phyloP scores from a whole-genome alignment of 2,113 vertebrate species.

The Rhinoderma darwinii region DNA sequence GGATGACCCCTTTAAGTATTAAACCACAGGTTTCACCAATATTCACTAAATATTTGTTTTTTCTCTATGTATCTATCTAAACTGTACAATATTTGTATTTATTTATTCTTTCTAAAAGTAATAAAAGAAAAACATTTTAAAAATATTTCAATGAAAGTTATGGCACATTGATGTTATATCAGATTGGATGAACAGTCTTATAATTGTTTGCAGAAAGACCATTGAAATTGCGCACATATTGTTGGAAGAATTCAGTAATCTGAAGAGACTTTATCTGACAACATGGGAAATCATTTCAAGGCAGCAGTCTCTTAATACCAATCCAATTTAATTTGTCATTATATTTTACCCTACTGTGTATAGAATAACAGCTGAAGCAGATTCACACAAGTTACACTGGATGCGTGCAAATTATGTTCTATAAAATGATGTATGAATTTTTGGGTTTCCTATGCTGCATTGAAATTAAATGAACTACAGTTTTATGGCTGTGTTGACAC shows the following conservation, averaged over 20 bases:
- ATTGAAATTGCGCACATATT: slow-evolving; percentile 50
- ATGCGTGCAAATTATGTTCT: neutral
- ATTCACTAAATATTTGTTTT: too few species aligned
- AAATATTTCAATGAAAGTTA: neutral
- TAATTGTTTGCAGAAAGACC: neutral
- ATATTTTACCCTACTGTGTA: slow-evolving; percentile 5
- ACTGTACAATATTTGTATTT: neutral
- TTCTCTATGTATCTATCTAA: too few species aligned
- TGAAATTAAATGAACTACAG: neutral
- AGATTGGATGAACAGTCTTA: neutral
- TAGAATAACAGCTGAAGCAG: slow-evolving; percentile 55
- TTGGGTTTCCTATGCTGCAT: neutral
- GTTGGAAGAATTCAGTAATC: slow-evolving; percentile 47
- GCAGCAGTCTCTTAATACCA: neutral
- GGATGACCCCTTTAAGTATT: too few species aligned
- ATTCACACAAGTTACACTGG: neutral
- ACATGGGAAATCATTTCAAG: slow-evolving; percentile 32
- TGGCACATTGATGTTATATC: neutral
- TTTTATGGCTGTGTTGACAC: neutral
- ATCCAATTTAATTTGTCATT: slow-evolving; percentile 58
- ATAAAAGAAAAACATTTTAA: neutral
- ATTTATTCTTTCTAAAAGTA: neutral
- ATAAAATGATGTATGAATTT: neutral
- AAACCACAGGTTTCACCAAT: too few species aligned
- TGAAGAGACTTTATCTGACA: slow-evolving; percentile 33